Evolutionary conservation across 2,797 vertebrate genomes (phyloP).

Genomic region (Macrochelys suwanniensis): DNA sequence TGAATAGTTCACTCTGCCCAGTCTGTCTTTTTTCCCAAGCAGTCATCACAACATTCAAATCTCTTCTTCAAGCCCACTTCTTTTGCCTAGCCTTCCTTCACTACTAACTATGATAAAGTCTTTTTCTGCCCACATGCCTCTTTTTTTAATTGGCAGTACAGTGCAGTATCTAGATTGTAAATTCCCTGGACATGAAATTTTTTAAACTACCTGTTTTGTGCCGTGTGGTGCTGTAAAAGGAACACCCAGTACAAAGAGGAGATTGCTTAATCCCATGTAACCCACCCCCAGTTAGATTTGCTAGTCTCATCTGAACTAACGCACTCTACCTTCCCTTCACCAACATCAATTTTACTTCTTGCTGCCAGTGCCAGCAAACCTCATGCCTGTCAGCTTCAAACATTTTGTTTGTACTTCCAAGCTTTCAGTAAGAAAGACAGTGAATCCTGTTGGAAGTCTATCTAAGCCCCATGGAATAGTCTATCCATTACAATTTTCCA

Average conservation of each 20-base stretch:
- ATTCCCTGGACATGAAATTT: not conserved
- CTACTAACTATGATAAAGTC: not conserved
- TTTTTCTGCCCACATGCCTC: not conserved
- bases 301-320: not conserved
- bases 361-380: slow-evolving; percentile 8
- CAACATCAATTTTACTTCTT: slow-evolving; percentile 21
- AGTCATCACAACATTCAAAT: not conserved
- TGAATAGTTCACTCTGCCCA: not conserved
- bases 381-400: slow-evolving; percentile 5
- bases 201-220: not conserved
- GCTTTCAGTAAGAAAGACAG: slow-evolving; percentile 20
- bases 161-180: not conserved
- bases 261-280: not conserved
- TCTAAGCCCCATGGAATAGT: not conserved
- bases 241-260: not conserved
- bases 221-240: not conserved
- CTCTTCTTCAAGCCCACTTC: not conserved
- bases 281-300: not conserved
- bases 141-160: not conserved
- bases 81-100: not conserved
- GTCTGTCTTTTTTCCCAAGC: not conserved
- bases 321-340: not conserved
- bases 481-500: slow-evolving; percentile 34
- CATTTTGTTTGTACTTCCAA: slow-evolving; percentile 30
- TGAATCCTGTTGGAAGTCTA: slow-evolving; percentile 33